Conservation (phyloP, 2,113 vertebrate species). For the Hydrochoerus hydrochaeris region DNA sequence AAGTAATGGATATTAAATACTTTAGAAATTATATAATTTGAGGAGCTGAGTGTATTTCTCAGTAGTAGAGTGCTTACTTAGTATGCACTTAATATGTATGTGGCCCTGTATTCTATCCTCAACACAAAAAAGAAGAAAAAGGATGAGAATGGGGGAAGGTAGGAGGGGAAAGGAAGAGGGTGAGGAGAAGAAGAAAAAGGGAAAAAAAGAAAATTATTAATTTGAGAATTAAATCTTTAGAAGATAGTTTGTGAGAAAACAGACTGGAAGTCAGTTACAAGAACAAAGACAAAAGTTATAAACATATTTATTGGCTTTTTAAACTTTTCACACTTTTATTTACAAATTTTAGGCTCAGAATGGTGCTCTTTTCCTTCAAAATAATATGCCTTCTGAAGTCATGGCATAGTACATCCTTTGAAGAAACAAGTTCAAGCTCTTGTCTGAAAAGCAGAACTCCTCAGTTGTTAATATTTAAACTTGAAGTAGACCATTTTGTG, state of each 20-base stretch:
- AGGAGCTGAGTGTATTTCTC: neutral
- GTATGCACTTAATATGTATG: neutral
- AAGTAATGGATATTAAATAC: conserved; percentile 4
- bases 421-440: neutral
- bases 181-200: neutral
- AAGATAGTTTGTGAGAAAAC: neutral
- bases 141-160: neutral
- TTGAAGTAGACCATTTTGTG: neutral
- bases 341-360: neutral
- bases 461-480: neutral
- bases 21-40: conserved; percentile 17
- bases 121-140: neutral
- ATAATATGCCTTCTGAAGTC: neutral
- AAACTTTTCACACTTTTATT: neutral
- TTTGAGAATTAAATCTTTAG: conserved; percentile 14
- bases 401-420: neutral
- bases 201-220: neutral
- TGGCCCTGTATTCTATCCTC: neutral
- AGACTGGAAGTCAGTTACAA: neutral
- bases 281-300: neutral
- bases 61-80: neutral
- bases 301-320: conserved; percentile 19
- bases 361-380: neutral
- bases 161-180: neutral
- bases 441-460: neutral